phyloP scores from a whole-genome alignment of 2,113 vertebrate species.

The Sisor rabdophorus region DNA sequence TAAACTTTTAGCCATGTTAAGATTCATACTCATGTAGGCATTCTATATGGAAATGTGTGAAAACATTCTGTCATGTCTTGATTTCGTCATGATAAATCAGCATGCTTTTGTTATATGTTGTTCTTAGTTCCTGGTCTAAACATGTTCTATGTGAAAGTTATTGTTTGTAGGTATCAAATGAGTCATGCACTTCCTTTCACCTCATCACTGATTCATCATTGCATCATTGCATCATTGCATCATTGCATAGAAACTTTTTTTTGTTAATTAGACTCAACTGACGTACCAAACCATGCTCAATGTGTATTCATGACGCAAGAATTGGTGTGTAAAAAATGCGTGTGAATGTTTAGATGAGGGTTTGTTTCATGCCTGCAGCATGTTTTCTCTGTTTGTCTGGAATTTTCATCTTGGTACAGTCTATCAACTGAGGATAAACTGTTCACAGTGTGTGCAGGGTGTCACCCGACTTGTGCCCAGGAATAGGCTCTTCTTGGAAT shows the following conservation, averaged over 20 bases:
- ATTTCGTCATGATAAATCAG: constrained; percentile 5
- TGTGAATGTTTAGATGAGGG: neutral
- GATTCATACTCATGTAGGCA: neutral
- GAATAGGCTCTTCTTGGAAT: too few species aligned
- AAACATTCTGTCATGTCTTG: neutral
- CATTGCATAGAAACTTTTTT: neutral
- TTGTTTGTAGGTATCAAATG: neutral
- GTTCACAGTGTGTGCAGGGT: too few species aligned
- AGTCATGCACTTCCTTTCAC: neutral
- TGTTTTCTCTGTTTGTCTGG: too few species aligned
- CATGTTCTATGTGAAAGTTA: neutral
- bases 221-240: neutral
- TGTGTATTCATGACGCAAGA: neutral
- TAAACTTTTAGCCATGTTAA: neutral
- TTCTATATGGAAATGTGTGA: neutral
- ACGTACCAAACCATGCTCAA: neutral
- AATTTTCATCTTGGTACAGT: too few species aligned
- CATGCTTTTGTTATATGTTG: neutral
- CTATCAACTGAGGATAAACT: too few species aligned
- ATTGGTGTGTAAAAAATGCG: neutral
- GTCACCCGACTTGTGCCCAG: too few species aligned
- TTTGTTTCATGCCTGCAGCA: too few species aligned
- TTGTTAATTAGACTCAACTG: neutral
- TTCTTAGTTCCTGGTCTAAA: neutral
- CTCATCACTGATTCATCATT: constrained; percentile 15